These are phyloP conservation scores for Cydia strobilella DNA, from an alignment of 1,140 invertebrate genomes.

Conservation along the genomic window DNA sequence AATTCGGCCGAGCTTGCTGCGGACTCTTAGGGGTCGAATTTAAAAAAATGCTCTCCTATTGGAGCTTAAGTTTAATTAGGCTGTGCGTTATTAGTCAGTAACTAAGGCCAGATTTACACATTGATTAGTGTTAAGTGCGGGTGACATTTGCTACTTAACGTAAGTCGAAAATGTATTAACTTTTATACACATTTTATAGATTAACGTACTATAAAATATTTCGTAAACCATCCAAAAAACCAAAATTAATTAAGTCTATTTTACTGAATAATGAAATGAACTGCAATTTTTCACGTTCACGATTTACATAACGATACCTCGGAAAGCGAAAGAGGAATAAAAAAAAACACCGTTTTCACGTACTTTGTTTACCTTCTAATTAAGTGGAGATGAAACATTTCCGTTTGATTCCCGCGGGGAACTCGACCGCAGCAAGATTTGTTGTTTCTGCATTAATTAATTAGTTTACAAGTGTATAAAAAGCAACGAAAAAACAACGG, in stretches of 20 bases:
- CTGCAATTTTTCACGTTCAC: neutral
- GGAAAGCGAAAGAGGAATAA: neutral
- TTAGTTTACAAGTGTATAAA: conserved; percentile 6
- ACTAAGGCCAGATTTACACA: too few relatives aligned
- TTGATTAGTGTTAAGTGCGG: too few relatives aligned
- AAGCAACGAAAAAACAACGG: conserved; percentile 4
- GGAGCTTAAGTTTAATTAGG: too few relatives aligned
- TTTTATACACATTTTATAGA: too few relatives aligned
- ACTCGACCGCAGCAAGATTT: conserved; percentile 46
- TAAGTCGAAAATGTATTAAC: too few relatives aligned
- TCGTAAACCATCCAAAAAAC: neutral
- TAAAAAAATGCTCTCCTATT: too few relatives aligned
- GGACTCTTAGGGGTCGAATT: too few relatives aligned
- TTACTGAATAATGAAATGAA: neutral
- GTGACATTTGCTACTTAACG: too few relatives aligned
- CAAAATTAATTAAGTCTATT: neutral
- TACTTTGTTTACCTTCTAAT: conserved; percentile 55
- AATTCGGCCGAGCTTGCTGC: too few relatives aligned
- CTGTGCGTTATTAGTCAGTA: too few relatives aligned
- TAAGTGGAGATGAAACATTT: conserved; percentile 50
- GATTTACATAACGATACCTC: conserved; percentile 4
- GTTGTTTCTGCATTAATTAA: conserved; percentile 44
- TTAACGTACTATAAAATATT: too few relatives aligned
- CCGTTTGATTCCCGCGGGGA: conserved; percentile 37
- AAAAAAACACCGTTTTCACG: conserved; percentile 30